Percentiles rank a stretch among this genome's conserved stretches.
These are phyloP conservation scores for Eriocheir sinensis DNA, from an alignment of 1,140 invertebrate genomes.

Conservation along the genomic window DNA sequence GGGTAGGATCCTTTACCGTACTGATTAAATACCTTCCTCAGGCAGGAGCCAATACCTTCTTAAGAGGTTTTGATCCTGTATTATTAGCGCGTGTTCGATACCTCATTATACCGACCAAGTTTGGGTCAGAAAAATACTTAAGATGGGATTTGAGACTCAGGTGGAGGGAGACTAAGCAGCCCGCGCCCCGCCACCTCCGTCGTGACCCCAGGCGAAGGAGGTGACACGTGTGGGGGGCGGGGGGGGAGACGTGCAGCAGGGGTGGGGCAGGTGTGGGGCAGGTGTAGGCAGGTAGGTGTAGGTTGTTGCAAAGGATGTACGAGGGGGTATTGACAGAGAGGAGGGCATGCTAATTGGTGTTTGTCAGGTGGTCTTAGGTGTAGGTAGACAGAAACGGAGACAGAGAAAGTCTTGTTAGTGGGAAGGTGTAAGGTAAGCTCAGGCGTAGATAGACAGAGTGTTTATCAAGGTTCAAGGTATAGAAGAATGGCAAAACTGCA, in stretches of 20 bases:
- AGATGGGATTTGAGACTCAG: conserved; percentile 70
- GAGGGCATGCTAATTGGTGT: no score
- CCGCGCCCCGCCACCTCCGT: not conserved
- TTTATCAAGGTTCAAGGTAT: not conserved
- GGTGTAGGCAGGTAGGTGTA: no score
- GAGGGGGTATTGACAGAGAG: no score
- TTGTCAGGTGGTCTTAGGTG: no score
- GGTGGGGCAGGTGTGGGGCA: not conserved
- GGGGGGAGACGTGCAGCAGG: not conserved
- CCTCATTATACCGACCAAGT: conserved; percentile 75
- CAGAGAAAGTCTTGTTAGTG: not conserved
- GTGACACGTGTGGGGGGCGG: no score
- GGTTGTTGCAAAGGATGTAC: no score
- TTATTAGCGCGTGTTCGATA: conserved; percentile 75
- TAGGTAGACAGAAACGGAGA: not conserved
- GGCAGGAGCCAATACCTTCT: conserved; percentile 69
- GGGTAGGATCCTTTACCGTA: conserved; percentile 65
- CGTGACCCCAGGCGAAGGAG: not conserved
- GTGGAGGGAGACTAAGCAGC: not conserved
- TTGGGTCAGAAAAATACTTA: conserved; percentile 74
- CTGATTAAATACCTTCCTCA: conserved; percentile 76
- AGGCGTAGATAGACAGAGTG: not conserved
- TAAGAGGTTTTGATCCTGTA: conserved; percentile 76
- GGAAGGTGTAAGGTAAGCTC: not conserved
- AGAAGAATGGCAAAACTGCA: not conserved